Evolutionary conservation across 2,797 vertebrate genomes (phyloP).

Genomic region (Aratinga solstitialis): DNA sequence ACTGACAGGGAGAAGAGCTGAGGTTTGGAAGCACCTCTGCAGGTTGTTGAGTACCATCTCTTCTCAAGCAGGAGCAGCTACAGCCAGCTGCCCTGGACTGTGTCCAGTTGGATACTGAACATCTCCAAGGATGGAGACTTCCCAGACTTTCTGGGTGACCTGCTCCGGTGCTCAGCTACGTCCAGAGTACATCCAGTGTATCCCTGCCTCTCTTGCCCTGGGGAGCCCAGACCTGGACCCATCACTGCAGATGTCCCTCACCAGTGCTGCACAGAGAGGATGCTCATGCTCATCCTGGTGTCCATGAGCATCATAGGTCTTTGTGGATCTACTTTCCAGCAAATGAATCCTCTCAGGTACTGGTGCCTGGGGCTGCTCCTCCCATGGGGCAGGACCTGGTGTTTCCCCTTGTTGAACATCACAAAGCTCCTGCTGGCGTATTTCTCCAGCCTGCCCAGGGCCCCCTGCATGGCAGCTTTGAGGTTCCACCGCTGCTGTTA

Average conservation of each 20-base stretch:
- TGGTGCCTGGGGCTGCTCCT: neutral
- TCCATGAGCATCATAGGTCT: too few relatives aligned
- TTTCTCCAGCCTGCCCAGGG: neutral
- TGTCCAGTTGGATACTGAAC: neutral
- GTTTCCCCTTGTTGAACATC: too few relatives aligned
- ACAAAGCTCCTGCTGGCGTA: neutral
- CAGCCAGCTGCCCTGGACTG: neutral
- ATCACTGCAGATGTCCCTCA: neutral
- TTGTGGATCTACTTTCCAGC: neutral
- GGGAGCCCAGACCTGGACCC: neutral
- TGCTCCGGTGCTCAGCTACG: neutral
- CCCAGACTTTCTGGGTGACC: neutral
- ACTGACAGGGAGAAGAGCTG: neutral
- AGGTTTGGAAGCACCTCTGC: neutral
- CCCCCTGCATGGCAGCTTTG: neutral
- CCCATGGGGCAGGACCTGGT: neutral
- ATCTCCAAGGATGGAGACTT: neutral
- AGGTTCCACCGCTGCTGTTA: neutral
- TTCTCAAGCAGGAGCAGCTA: neutral
- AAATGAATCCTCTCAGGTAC: rapidly evolving
- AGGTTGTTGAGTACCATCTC: neutral
- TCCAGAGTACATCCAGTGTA: too few relatives aligned
- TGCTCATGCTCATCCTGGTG: rapidly evolving
- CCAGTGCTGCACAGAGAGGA: neutral
- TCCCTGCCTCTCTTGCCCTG: neutral